These are phyloP conservation scores for Trachelus iudaicus DNA, from an alignment of 2,888 invertebrate genomes.

Conservation along the genomic window DNA sequence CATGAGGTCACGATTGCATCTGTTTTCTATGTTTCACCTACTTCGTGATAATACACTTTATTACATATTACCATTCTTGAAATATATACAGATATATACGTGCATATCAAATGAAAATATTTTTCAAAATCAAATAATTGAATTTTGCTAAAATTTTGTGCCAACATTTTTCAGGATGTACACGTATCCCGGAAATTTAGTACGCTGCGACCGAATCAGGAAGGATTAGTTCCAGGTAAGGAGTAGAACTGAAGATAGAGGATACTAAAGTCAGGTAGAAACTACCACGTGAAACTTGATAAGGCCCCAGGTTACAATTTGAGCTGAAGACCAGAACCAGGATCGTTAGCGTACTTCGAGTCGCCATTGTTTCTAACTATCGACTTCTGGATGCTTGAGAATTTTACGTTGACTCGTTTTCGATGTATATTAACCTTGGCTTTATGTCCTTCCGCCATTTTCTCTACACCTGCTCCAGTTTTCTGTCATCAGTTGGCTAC, in stretches of 20 bases:
- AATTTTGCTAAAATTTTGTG: not conserved
- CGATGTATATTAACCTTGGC: not conserved
- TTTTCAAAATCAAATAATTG: not conserved
- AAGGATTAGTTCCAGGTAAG: no score
- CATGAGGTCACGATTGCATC: no score
- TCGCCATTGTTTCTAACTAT: conserved; percentile 43
- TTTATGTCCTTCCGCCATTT: not conserved
- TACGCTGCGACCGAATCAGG: not conserved
- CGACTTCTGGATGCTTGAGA: conserved; percentile 17
- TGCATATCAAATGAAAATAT: no score
- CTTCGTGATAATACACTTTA: no score
- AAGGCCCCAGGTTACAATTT: not conserved
- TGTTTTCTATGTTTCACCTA: no score
- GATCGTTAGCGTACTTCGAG: not conserved
- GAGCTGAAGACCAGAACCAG: not conserved
- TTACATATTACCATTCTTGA: no score
- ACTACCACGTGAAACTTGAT: not conserved
- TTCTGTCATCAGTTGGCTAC: not conserved
- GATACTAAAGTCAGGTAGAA: not conserved
- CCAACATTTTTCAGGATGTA: not conserved
- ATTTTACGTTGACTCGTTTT: not conserved
- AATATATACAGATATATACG: no score
- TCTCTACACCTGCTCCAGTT: not conserved
- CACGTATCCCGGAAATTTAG: not conserved
- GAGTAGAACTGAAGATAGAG: no score